phyloP scores from a whole-genome alignment of 2,113 vertebrate species.

The Pycnonotus jocosus region DNA sequence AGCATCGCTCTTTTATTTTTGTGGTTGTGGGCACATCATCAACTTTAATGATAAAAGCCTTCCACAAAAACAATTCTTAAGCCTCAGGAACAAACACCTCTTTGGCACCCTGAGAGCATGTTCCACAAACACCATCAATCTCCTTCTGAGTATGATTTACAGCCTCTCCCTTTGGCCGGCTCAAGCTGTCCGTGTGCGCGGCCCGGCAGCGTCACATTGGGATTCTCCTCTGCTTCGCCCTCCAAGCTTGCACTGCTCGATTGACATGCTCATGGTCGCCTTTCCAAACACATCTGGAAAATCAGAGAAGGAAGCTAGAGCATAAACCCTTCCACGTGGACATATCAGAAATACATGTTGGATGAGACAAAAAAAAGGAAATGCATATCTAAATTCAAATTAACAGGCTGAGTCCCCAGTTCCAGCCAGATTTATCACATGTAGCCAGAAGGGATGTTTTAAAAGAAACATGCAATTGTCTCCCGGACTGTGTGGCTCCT shows the following conservation, averaged over 20 bases:
- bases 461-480: background rate
- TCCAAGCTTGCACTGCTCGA: background rate
- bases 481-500: background rate
- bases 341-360: background rate
- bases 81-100: slow-evolving; percentile 75
- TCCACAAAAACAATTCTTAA: slow-evolving; percentile 76
- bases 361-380: background rate
- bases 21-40: slow-evolving; percentile 71
- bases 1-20: slow-evolving; percentile 42
- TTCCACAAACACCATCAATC: slow-evolving; percentile 77
- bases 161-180: slow-evolving; percentile 59
- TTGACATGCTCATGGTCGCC: background rate
- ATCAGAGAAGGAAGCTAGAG: background rate
- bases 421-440: background rate
- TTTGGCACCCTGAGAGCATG: slow-evolving; percentile 71
- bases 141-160: slow-evolving; percentile 76
- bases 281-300: background rate
- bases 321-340: background rate
- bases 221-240: slow-evolving; percentile 61
- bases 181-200: slow-evolving; percentile 46
- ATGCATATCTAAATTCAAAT: background rate
- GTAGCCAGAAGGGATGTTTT: background rate
- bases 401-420: background rate
- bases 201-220: slow-evolving; percentile 46
- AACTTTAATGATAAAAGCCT: slow-evolving; percentile 78